Conservation (phyloP, 2,113 vertebrate genomes). For the Myiozetetes cayanensis region DNA sequence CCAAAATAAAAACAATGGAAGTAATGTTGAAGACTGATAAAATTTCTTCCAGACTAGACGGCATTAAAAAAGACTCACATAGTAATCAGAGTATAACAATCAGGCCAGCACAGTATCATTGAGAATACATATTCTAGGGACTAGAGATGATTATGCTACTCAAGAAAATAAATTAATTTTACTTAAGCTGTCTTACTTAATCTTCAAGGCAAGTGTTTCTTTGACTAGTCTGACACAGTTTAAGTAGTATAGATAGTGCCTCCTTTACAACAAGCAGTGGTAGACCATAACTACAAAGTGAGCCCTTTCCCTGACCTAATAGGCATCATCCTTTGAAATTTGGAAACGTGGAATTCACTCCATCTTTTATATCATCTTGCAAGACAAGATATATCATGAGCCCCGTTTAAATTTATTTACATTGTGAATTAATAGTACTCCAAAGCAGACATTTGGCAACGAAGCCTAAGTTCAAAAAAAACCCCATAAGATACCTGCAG, state of each 20-base stretch:
- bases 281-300: not conserved
- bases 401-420: not conserved
- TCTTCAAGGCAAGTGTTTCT: slow-evolving; percentile 16
- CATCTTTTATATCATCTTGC: not conserved
- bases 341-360: not conserved
- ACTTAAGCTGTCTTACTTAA: slow-evolving; percentile 3
- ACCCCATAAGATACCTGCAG: not conserved
- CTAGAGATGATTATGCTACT: not conserved
- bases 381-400: not conserved
- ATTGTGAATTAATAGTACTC: not conserved
- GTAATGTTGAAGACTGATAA: not conserved
- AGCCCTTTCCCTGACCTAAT: not conserved
- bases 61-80: not conserved
- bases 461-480: not conserved
- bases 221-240: not conserved
- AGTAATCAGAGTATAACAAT: not conserved
- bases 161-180: slow-evolving; percentile 10
- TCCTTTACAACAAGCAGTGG: not conserved
- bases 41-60: not conserved
- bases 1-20: not conserved
- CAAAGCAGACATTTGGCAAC: not conserved
- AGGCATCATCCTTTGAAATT: not conserved
- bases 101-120: not conserved
- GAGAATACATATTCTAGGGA: not conserved
- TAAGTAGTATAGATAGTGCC: not conserved